Conservation (phyloP, 2,113 vertebrate genomes). For the Entelurus aequoreus region DNA sequence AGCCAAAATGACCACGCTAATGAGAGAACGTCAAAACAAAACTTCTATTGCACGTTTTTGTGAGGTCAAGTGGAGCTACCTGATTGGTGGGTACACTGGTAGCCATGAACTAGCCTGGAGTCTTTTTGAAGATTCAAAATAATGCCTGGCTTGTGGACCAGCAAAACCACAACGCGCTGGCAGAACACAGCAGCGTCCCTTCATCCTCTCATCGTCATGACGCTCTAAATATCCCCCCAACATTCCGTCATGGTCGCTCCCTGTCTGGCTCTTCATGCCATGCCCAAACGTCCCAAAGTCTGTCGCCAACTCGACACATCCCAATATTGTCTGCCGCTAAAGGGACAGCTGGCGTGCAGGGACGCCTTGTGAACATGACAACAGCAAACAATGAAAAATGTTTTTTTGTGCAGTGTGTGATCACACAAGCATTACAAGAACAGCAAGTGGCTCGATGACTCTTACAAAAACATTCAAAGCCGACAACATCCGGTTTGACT, state of each 20-base stretch:
- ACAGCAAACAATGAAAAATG: too few species aligned
- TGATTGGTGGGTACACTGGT: too few species aligned
- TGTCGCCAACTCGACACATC: conserved; percentile 31
- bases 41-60: too few species aligned
- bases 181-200: neutral
- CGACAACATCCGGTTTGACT: conserved; percentile 32
- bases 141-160: conserved; percentile 5
- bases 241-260: conserved; percentile 11
- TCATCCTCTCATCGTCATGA: conserved; percentile 8
- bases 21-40: too few species aligned
- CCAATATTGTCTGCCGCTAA: neutral
- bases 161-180: conserved; percentile 23
- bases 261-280: conserved; percentile 12
- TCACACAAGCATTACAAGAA: conserved; percentile 3
- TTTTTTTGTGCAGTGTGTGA: too few species aligned
- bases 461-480: conserved; percentile 23
- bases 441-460: conserved; percentile 18
- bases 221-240: conserved; percentile 5
- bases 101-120: too few species aligned
- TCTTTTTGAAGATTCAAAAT: neutral
- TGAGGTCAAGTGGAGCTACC: too few species aligned
- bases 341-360: too few species aligned
- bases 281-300: conserved; percentile 14
- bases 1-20: too few species aligned
- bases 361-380: too few species aligned